A percentile compares a stretch with the other conserved stretches of the same genome.
Conservation (phyloP, 2,888 invertebrate species). For the Meiosimyza decipiens region DNA sequence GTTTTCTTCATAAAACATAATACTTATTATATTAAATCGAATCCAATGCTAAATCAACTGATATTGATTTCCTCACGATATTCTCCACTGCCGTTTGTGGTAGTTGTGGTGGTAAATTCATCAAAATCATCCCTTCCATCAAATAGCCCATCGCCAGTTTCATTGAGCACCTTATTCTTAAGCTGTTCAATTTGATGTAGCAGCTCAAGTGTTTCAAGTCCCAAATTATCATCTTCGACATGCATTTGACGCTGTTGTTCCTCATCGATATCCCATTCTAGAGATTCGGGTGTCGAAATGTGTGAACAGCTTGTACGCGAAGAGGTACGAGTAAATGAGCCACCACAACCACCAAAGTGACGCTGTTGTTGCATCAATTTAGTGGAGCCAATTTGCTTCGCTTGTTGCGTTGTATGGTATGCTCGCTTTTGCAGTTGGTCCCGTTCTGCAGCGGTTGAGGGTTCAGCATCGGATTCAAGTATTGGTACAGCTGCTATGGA, state of each 20-base stretch:
- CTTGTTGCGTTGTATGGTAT: constrained; percentile 21
- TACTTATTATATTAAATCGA: too few relatives aligned
- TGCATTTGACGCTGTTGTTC: constrained; percentile 63
- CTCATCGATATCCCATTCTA: constrained; percentile 76
- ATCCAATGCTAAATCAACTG: constrained; percentile 46
- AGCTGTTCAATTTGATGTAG: constrained; percentile 76
- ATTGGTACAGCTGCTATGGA: constrained; percentile 16
- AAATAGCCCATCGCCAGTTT: constrained; percentile 70
- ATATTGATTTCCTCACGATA: constrained; percentile 45
- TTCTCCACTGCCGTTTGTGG: background rate
- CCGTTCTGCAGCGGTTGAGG: constrained; percentile 7
- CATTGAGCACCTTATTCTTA: constrained; percentile 74
- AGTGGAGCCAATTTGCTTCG: constrained; percentile 26
- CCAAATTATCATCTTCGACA: constrained; percentile 69
- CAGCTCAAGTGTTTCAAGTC: constrained; percentile 74
- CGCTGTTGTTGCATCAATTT: constrained; percentile 38
- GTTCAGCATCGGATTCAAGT: constrained; percentile 6
- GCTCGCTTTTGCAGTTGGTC: background rate
- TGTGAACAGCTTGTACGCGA: constrained; percentile 71
- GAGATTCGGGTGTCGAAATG: constrained; percentile 74
- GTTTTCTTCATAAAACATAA: background rate
- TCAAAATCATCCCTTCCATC: constrained; percentile 28
- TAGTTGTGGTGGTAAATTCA: background rate
- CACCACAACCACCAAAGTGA: constrained; percentile 44
- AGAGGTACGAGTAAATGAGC: constrained; percentile 60